Evolutionary conservation across 2,797 vertebrate species (phyloP), one percentile per base, ranked within the genome.

Genomic region (Myripristis murdjan): DNA sequence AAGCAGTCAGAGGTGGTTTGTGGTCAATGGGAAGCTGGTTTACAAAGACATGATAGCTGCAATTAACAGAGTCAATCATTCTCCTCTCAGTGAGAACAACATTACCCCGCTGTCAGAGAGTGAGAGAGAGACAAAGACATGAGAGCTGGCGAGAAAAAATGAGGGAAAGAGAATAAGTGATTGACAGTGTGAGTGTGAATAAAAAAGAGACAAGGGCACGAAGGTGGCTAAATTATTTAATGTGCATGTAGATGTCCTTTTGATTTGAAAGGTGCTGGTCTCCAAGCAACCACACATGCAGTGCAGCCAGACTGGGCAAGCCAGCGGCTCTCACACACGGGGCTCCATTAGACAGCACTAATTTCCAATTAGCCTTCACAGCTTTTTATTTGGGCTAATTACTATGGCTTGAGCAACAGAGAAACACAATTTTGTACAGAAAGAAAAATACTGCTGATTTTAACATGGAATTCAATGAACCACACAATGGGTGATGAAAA

Each of bases 191-290:
- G 72, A 55, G 54, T 68, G 58, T 22, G 70, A 69, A 73, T 64
- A 70, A 65, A 65, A 75, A 18, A 39, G 31, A 64, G 66, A 58
- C 54, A 70, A 67, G 20, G 6, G 49, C 54, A 71, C 69, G 58
- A 75, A 48, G 49, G 64, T 28, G 46, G 51, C 54, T 89, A 78
- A 87, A 91, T 90, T 85, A 87, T 92, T 87, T 64, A 90, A 89
- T 71, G 55, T 76, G 53, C 69, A 76, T 71, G 77, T 70, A 75
- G 79, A 88, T 81, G 68, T 85, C 72, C 57, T 73, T 73, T 77
- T 77, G 67, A 87, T 87, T 88, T 83, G 72, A 75, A 83, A 81
- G 57, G 63, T 77, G 72, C 48, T 7, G 8, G 83, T 90, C 76
- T 88, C 88, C 35, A 85, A 82, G 89, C 87, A 89, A 89, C 88